Evolutionary conservation across 2,797 vertebrate genomes (phyloP).

Genomic region (Macroramphosus scolopax): DNA sequence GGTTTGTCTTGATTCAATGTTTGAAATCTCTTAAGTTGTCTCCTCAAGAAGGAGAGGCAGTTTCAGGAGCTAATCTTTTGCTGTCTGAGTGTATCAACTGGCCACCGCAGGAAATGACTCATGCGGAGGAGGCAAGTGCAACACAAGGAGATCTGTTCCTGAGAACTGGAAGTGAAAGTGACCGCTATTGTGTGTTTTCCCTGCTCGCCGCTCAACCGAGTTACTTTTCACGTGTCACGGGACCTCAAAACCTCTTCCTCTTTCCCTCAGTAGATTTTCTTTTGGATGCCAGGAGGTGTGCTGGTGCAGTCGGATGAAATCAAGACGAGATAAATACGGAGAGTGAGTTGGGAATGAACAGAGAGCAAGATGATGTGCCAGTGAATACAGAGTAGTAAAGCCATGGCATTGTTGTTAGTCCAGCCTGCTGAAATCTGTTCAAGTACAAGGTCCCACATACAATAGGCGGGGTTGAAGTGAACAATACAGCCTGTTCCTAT

Average conservation of each 20-base stretch:
- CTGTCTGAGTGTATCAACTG: conserved; percentile 4
- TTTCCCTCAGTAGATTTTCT: conserved; percentile 58
- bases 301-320: conserved; percentile 24
- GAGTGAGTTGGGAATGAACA: conserved; percentile 7
- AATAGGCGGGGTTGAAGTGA: conserved; percentile 32
- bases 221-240: conserved; percentile 41
- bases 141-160: not conserved
- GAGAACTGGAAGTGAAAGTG: conserved; percentile 66
- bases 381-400: conserved; percentile 22
- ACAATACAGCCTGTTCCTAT: conserved; percentile 47
- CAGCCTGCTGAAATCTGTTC: conserved; percentile 18
- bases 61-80: conserved; percentile 3
- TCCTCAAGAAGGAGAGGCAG: not conserved
- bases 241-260: conserved; percentile 56
- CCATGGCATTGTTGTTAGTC: conserved; percentile 23
- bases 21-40: not conserved
- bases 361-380: conserved; percentile 18
- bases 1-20: conserved; percentile 16
- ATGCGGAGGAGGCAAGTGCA: conserved; percentile 3
- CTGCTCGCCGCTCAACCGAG: conserved; percentile 1
- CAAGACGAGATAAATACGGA: conserved; percentile 22
- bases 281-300: conserved; percentile 11
- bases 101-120: conserved; percentile 39
- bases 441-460: conserved; percentile 26
- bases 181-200: conserved; percentile 7